Evolutionary conservation across 2,888 invertebrate species (phyloP).

Genomic region (Ormyrus labotus): DNA sequence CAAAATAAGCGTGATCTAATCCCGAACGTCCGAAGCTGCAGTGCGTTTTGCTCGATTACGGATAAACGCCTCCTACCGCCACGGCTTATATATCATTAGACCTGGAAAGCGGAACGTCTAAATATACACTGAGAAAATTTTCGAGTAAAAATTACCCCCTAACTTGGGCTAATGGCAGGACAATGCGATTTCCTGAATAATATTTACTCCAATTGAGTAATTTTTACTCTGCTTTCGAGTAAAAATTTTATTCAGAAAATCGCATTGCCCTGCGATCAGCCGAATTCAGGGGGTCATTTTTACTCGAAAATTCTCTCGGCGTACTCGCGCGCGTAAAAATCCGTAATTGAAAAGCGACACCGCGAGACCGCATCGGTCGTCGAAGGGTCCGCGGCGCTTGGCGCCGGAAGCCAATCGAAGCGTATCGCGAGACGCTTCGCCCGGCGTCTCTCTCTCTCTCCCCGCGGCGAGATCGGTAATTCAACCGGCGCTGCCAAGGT

Average conservation of each 20-base stretch:
- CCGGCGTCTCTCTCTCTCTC: not conserved
- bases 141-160: no score
- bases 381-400: not conserved
- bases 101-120: no score
- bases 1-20: conserved; percentile 45
- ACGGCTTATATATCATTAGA: not conserved
- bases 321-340: no score
- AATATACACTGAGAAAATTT: no score
- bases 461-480: conserved; percentile 19
- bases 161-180: no score
- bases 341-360: conserved; percentile 16
- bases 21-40: not conserved
- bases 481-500: conserved; percentile 50
- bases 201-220: no score
- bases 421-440: conserved; percentile 11
- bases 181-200: no score
- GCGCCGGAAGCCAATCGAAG: conserved; percentile 24
- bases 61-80: not conserved
- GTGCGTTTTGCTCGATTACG: not conserved
- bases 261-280: no score
- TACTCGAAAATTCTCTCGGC: no score
- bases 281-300: no score
- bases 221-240: no score
- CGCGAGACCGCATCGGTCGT: not conserved
- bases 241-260: no score